Evolutionary conservation across 2,113 vertebrate species (phyloP), one percentile per base, ranked within the genome.

Genomic region (Clarias macrocephalus): DNA sequence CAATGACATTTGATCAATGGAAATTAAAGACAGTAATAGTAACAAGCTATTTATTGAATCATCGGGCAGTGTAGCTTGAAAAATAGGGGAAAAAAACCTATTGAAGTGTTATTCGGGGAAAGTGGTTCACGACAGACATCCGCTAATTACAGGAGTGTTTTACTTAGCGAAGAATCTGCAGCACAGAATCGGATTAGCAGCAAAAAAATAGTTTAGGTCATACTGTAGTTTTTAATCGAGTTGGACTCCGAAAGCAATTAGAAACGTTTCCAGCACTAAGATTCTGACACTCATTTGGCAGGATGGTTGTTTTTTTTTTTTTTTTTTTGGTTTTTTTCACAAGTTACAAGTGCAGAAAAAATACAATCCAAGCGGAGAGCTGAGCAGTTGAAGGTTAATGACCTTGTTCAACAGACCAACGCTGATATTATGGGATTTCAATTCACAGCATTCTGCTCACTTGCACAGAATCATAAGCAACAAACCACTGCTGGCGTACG

Each of bases 391-490:
- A 82, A 82, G 81, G 37, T 65, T 65, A 82, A 66, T 28, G 81
- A n/a, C 60, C 81, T 83, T 48, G 81, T 54, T 66, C 62, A 66
- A 54, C 81, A 83, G 81, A 54, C 23, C 81, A 66, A 66, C 62
- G 12, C 81, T 66, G 81, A 83, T 66, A 52, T 66, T 48, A 83
- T 83, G 81, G 42, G 62, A 83, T 83, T 66, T 65, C 81, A n/a
- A 52, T 83, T 83, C 81, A 52, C 81, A 66, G 57, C 79, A 81
- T 81, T 81, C 57, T 33, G 37, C 79, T 80, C 57, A 42, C 30
- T 81, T 37, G 33, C 9, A 81, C 21, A 81, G 57, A 81, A 81
- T 62, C 54, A 60, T 15, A 81, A 62, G 9, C 79, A 81, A 23
- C 57, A 81, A 81, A 30, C 30, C 37, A 21, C 79, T 9, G 0